Conservation (phyloP, 2,113 vertebrate species). For the Hyperopisus bebe region DNA sequence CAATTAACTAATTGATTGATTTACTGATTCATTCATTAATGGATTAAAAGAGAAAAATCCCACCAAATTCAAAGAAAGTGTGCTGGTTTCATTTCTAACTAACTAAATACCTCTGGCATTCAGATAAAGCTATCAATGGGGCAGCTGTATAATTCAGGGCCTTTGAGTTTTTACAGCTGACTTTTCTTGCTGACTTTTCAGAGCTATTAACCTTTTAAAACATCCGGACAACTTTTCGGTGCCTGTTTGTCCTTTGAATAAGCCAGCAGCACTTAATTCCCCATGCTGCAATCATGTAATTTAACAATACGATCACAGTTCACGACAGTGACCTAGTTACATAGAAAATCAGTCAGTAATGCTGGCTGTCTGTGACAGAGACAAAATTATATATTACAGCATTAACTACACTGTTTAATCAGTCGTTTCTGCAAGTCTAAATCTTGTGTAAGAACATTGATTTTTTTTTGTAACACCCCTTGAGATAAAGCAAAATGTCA, state of each 20-base stretch:
- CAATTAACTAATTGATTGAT: no score
- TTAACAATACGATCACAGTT: conserved; percentile 10
- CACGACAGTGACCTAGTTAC: conserved; percentile 18
- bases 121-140: not conserved
- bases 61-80: not conserved
- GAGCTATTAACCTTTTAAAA: conserved; percentile 21
- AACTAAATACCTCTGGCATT: not conserved
- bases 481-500: not conserved
- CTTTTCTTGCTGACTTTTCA: conserved; percentile 14
- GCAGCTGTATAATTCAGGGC: not conserved
- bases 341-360: conserved; percentile 20
- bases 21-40: no score
- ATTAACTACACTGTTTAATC: not conserved
- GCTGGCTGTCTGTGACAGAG: not conserved
- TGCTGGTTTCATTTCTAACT: not conserved
- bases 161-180: not conserved
- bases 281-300: conserved; percentile 18
- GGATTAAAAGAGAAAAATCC: not conserved
- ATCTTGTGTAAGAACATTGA: not conserved
- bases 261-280: conserved; percentile 13
- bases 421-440: not conserved
- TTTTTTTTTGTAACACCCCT: conserved; percentile 4
- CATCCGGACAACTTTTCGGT: not conserved
- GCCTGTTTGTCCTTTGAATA: not conserved
- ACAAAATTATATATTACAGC: conserved; percentile 13